A percentile compares a stretch with the other conserved stretches of the same genome.
These are phyloP conservation scores for Lampris megalopsis DNA, from an alignment of 2,113 vertebrate species.

Conservation along the genomic window DNA sequence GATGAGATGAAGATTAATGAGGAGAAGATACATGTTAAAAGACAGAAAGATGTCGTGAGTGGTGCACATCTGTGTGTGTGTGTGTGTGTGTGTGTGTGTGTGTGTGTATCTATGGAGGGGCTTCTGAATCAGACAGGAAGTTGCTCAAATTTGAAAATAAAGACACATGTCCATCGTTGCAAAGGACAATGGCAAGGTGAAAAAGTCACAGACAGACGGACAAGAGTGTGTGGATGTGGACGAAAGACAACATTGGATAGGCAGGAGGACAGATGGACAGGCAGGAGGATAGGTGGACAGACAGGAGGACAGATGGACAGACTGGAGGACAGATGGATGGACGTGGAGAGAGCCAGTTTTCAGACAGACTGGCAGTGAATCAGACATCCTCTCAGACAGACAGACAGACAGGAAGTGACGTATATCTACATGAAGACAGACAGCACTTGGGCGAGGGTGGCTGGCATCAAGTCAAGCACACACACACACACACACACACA, in stretches of 20 bases:
- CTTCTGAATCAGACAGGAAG: too few relatives aligned
- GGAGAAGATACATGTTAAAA: too few relatives aligned
- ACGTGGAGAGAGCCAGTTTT: not conserved
- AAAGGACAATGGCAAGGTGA: not conserved
- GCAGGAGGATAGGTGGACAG: not conserved
- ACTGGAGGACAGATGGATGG: too few relatives aligned
- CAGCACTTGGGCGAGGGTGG: too few relatives aligned
- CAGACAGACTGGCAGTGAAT: not conserved
- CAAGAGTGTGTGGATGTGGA: not conserved
- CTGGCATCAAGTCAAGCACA: too few relatives aligned
- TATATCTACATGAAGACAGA: not conserved
- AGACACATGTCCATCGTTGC: too few relatives aligned
- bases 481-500: too few relatives aligned
- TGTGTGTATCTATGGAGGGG: conserved; percentile 39
- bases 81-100: conserved; percentile 19
- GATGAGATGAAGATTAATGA: too few relatives aligned
- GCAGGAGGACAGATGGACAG: not conserved
- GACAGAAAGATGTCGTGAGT: too few relatives aligned
- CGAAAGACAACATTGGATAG: not conserved
- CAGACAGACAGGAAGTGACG: conserved; percentile 1
- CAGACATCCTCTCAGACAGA: conserved; percentile 3
- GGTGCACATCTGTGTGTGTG: not conserved
- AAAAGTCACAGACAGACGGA: not conserved
- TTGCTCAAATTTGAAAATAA: too few relatives aligned
- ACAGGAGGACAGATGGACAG: not conserved